These are phyloP conservation scores for Halcyon malimbica DNA, from an alignment of 2,113 vertebrate species.

Conservation along the genomic window DNA sequence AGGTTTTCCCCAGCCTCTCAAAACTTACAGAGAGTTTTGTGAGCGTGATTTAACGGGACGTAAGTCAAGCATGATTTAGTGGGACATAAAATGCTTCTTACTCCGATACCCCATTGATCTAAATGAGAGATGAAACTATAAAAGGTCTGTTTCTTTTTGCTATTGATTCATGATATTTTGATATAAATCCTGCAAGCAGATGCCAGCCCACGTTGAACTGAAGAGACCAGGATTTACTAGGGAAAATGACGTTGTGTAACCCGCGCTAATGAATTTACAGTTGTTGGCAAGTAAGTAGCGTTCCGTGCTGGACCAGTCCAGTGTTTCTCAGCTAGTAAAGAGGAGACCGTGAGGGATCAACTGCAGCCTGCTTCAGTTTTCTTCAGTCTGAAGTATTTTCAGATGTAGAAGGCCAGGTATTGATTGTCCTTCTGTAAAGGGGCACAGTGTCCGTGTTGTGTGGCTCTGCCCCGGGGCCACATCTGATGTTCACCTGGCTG, in stretches of 20 bases:
- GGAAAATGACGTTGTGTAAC: background rate
- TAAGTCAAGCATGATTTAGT: slow-evolving; percentile 28
- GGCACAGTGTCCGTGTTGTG: background rate
- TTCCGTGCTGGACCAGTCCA: background rate
- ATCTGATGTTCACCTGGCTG: background rate
- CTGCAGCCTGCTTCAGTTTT: background rate
- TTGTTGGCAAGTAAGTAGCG: background rate
- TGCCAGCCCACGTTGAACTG: background rate
- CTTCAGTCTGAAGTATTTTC: background rate
- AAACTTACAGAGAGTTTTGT: background rate
- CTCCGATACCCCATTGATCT: slow-evolving; percentile 17
- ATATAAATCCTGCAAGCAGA: background rate
- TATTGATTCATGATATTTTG: background rate
- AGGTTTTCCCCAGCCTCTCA: background rate
- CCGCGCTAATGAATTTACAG: background rate
- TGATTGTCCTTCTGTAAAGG: background rate
- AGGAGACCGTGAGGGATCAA: background rate
- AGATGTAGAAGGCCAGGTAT: background rate
- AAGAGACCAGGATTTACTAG: background rate
- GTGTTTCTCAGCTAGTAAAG: background rate
- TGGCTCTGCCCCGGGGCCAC: background rate
- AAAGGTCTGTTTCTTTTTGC: background rate
- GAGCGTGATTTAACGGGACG: background rate
- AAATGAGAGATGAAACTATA: background rate
- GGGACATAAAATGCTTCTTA: slow-evolving; percentile 7